phyloP scores from a whole-genome alignment of 2,797 vertebrate species.

The Pseudochaenichthys georgianus region DNA sequence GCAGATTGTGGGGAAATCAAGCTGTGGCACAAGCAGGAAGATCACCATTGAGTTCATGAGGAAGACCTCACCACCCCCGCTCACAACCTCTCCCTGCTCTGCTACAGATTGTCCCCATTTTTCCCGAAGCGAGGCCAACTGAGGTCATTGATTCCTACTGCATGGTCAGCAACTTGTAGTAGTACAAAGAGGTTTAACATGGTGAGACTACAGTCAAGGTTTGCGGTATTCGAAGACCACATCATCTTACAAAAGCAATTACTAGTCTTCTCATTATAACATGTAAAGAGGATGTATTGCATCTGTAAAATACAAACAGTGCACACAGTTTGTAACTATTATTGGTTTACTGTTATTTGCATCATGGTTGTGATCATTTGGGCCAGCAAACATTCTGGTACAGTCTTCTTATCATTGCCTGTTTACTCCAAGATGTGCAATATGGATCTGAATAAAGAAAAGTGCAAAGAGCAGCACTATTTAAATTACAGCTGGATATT shows the following conservation, averaged over 20 bases:
- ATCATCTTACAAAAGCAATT: not conserved
- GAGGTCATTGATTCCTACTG: constrained; percentile 26
- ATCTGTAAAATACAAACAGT: not conserved
- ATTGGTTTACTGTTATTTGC: too few species aligned
- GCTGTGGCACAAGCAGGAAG: constrained; percentile 10
- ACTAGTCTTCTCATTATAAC: not conserved
- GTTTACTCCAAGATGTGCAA: too few species aligned
- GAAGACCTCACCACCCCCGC: not conserved
- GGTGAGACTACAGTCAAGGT: not conserved
- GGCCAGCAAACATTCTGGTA: too few species aligned
- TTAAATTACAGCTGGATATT: too few species aligned
- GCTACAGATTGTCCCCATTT: constrained; percentile 40
- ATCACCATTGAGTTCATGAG: constrained; percentile 12
- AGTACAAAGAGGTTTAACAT: constrained; percentile 24
- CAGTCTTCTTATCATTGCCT: too few species aligned
- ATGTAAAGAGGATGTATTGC: not conserved
- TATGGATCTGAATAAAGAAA: too few species aligned
- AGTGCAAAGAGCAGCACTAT: too few species aligned
- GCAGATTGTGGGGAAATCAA: constrained; percentile 13
- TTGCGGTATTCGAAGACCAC: not conserved
- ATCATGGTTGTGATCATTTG: too few species aligned
- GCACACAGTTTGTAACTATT: not conserved
- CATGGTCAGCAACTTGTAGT: constrained; percentile 38
- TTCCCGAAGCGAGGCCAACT: constrained; percentile 12
- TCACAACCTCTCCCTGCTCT: constrained; percentile 29